phyloP scores from a whole-genome alignment of 2,797 vertebrate species.

The Lagodon rhomboides region DNA sequence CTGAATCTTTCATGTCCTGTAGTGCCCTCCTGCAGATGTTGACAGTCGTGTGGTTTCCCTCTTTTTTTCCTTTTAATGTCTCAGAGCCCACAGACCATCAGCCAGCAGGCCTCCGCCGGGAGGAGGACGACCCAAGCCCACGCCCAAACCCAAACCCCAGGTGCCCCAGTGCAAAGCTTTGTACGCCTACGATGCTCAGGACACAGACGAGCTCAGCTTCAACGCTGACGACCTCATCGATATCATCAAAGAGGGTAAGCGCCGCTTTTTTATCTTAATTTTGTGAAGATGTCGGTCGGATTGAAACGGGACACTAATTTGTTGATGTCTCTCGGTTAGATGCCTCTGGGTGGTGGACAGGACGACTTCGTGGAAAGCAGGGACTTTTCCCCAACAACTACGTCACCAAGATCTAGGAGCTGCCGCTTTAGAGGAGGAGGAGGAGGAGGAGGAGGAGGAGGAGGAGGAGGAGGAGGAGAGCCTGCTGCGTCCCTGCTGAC shows the following conservation, averaged over 20 bases:
- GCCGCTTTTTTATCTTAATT: background rate
- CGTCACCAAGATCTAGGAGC: constrained; percentile 93
- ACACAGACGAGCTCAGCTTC: constrained; percentile 99
- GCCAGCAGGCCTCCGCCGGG: constrained; percentile 91
- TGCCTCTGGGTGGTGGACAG: constrained; percentile 97
- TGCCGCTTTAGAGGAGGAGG: constrained; percentile 51
- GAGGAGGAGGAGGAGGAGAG: constrained; percentile 31
- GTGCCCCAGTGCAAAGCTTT: constrained; percentile 97
- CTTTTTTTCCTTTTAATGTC: constrained; percentile 1
- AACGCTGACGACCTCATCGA: constrained; percentile 96
- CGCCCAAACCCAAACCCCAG: constrained; percentile 97
- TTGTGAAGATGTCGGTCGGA: background rate
- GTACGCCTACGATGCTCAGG: constrained; percentile 98
- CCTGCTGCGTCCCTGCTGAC: constrained; percentile 49
- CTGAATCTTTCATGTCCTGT: background rate
- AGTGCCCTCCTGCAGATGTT: background rate
- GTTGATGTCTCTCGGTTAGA: constrained; percentile 80
- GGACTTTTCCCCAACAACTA: constrained; percentile 99
- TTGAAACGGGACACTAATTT: background rate
- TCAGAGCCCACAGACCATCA: constrained; percentile 90
- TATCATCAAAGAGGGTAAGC: constrained; percentile 94
- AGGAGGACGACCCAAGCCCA: constrained; percentile 95
- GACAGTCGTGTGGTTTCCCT: constrained; percentile 24
- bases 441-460: constrained; percentile 36
- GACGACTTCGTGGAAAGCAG: constrained; percentile 96